Evolutionary conservation across 2,113 vertebrate species (phyloP).

Genomic region (Dunckerocampus dactyliophorus): DNA sequence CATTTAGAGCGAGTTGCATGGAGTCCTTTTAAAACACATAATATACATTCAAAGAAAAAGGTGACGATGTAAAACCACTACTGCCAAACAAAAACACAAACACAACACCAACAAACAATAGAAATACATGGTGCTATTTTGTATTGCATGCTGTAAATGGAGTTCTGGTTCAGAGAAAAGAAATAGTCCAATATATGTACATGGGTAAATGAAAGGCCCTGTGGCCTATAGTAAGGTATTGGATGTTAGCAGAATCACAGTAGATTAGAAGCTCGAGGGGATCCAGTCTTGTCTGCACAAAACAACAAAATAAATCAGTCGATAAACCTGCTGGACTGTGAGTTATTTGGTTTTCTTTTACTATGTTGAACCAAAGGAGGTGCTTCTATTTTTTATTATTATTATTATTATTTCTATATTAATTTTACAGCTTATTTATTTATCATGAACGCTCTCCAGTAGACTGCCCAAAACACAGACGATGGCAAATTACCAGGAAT

Average conservation of each 20-base stretch:
- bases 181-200: conserved; percentile 46
- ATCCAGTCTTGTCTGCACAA: conserved; percentile 59
- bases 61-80: too few species aligned
- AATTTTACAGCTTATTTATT: conserved; percentile 20
- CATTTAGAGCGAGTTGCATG: too few species aligned
- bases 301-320: conserved; percentile 67
- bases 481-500: conserved; percentile 74
- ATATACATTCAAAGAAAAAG: too few species aligned
- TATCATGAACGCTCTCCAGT: conserved; percentile 5
- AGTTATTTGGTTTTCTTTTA: conserved; percentile 58
- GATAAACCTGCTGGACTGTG: conserved; percentile 48
- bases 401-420: conserved; percentile 43
- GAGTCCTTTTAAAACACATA: too few species aligned
- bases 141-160: background rate
- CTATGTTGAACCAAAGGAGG: conserved; percentile 43
- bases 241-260: conserved; percentile 55
- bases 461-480: conserved; percentile 56
- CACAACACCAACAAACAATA: too few species aligned
- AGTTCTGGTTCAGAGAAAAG: conserved; percentile 37
- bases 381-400: conserved; percentile 33
- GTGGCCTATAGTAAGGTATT: conserved; percentile 50
- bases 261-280: conserved; percentile 60
- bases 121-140: background rate
- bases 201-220: conserved; percentile 58
- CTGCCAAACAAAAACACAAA: too few species aligned